These are phyloP conservation scores for Harpagoxenus sublaevis DNA, from an alignment of 2,888 invertebrate genomes.

Conservation along the genomic window DNA sequence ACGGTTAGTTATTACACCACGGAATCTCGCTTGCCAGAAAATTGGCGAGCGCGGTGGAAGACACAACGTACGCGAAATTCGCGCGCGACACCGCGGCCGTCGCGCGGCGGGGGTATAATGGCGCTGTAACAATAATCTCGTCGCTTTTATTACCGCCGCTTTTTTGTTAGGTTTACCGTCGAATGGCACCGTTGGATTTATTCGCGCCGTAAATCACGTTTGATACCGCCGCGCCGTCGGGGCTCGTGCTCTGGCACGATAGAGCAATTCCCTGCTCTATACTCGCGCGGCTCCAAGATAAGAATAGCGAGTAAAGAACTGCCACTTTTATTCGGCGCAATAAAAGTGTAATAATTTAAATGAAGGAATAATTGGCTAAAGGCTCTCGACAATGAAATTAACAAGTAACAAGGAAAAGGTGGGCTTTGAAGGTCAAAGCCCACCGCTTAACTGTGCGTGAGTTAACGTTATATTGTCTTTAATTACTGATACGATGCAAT, in stretches of 20 bases:
- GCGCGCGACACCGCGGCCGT: slow-evolving; percentile 2
- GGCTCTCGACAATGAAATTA: neutral
- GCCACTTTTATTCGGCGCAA: neutral
- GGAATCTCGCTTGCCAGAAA: slow-evolving; percentile 30
- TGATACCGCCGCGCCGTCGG: slow-evolving; percentile 19
- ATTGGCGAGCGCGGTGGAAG: slow-evolving; percentile 40
- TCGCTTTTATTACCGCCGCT: slow-evolving; percentile 36
- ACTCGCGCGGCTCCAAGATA: neutral
- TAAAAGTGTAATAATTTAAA: neutral
- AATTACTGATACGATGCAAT: neutral
- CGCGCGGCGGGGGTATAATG: neutral
- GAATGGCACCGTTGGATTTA: slow-evolving; percentile 44
- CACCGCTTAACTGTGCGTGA: neutral
- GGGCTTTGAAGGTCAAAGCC: neutral
- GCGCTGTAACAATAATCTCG: slow-evolving; percentile 9
- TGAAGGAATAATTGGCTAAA: neutral
- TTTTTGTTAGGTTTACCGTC: slow-evolving; percentile 36
- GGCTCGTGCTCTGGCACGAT: slow-evolving; percentile 24
- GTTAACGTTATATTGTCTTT: neutral
- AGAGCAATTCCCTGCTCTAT: neutral
- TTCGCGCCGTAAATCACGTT: slow-evolving; percentile 43
- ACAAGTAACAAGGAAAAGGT: neutral
- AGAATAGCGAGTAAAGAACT: neutral
- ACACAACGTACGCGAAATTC: neutral
- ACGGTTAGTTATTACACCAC: slow-evolving; percentile 57